A percentile compares a stretch with the other conserved stretches of the same genome.
Evolutionary conservation across 2,113 vertebrate species (phyloP).

Genomic region (human (Homo sapiens)): GRCh38 chr6:57883001-57883500

Average conservation of each 20-base stretch:
- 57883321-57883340: conserved; percentile 80
- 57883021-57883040: background rate
- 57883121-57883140: conserved; percentile 53
- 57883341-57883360: conserved; percentile 82
- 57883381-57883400: conserved; percentile 44
- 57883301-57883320: conserved; percentile 81
- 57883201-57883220: conserved; percentile 58
- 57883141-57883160: conserved; percentile 61
- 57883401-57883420: conserved; percentile 50
- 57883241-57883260: conserved; percentile 76
- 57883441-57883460: background rate
- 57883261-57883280: conserved; percentile 64
- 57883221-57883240: conserved; percentile 73
- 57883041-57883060: background rate
- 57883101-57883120: conserved; percentile 50
- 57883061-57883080: conserved; percentile 20
- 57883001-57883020: background rate
- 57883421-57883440: conserved; percentile 57
- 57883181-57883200: conserved; percentile 80
- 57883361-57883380: conserved; percentile 58
- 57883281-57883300: conserved; percentile 79
- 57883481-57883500: background rate
- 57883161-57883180: conserved; percentile 55
- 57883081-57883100: background rate
- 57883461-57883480: background rate